These are phyloP conservation scores for Poecilia latipinna DNA, from an alignment of 2,113 vertebrate species.

Conservation along the genomic window DNA sequence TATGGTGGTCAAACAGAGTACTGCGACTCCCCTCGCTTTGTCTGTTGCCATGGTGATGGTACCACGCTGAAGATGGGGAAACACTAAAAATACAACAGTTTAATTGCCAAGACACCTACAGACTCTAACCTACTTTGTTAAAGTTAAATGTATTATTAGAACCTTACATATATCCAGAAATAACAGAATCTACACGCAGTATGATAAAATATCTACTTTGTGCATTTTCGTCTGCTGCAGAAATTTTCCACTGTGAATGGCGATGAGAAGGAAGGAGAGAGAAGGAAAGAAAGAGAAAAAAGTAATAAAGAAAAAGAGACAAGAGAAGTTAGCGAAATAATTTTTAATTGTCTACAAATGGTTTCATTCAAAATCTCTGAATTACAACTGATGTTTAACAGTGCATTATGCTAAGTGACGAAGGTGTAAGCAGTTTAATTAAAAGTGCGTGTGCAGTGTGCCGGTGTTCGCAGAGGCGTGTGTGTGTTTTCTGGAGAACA, in stretches of 20 bases:
- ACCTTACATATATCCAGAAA: neutral
- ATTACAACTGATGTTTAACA: too few species aligned
- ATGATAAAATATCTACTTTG: neutral
- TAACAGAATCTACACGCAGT: neutral
- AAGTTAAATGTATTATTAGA: neutral
- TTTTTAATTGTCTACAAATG: too few species aligned
- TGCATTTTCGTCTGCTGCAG: neutral
- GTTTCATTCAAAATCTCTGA: too few species aligned
- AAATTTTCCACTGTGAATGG: neutral
- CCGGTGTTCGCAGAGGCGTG: neutral
- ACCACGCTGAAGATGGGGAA: conserved; percentile 17
- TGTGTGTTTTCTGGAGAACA: conserved; percentile 33
- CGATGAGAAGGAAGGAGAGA: neutral
- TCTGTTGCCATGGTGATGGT: conserved; percentile 57
- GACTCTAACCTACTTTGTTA: neutral
- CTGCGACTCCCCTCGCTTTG: conserved; percentile 1
- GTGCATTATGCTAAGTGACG: too few species aligned
- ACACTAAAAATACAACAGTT: neutral
- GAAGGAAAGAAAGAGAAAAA: too few species aligned
- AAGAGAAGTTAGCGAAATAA: neutral
- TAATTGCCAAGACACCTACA: neutral
- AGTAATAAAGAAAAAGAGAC: too few species aligned
- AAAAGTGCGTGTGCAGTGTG: too few species aligned
- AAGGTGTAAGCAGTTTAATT: too few species aligned
- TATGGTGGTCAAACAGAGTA: conserved; percentile 7